Conservation (phyloP, 2,888 invertebrate species). For the Elysia crispata region DNA sequence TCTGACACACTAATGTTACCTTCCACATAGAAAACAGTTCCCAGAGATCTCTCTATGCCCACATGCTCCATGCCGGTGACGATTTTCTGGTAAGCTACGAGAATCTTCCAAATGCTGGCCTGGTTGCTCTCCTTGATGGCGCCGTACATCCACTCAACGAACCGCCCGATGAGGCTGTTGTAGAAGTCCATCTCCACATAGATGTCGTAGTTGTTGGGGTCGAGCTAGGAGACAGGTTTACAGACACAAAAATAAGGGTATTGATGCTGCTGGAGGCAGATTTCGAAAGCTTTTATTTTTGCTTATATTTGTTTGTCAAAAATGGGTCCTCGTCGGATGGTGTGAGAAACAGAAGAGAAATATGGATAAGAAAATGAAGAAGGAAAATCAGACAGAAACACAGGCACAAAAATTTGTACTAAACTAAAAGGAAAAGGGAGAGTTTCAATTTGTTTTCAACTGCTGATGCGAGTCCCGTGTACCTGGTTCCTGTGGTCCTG, state of each 20-base stretch:
- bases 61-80: constrained; percentile 91
- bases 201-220: constrained; percentile 61
- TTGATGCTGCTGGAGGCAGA: too few species aligned
- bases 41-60: constrained; percentile 90
- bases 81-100: constrained; percentile 92
- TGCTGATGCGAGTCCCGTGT: too few species aligned
- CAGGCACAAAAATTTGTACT: too few species aligned
- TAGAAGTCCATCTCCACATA: constrained; percentile 47
- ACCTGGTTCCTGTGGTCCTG: constrained; percentile 60
- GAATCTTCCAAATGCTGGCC: constrained; percentile 69
- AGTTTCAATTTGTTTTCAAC: too few species aligned
- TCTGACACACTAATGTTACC: constrained; percentile 60
- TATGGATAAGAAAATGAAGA: constrained; percentile 7
- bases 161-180: constrained; percentile 56
- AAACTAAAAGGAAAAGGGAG: too few species aligned
- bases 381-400: background rate
- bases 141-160: constrained; percentile 66
- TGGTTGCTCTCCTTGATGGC: constrained; percentile 64
- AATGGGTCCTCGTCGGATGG: too few species aligned
- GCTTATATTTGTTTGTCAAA: background rate
- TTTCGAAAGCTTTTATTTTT: too few species aligned
- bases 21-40: constrained; percentile 86
- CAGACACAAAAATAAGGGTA: too few species aligned
- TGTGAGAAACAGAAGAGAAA: too few species aligned
- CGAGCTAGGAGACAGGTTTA: constrained; percentile 52